These are phyloP conservation scores for Danio jaintianensis DNA, from an alignment of 2,797 vertebrate genomes.

Conservation along the genomic window DNA sequence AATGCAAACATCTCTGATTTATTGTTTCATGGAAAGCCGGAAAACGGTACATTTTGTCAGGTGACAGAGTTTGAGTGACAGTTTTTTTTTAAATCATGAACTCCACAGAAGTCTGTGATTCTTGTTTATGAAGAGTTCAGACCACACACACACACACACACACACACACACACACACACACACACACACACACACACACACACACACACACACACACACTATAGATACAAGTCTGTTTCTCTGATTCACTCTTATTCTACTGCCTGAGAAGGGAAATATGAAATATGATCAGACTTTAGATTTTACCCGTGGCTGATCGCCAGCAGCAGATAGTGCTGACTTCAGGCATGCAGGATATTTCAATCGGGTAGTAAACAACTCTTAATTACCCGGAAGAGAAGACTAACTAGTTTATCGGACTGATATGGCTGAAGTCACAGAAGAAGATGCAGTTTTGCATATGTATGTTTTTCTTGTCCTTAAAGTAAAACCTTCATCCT, in stretches of 20 bases:
- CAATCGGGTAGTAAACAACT: neutral
- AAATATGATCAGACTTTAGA: neutral
- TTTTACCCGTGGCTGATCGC: neutral
- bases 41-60: neutral
- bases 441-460: neutral
- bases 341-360: neutral
- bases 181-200: no score
- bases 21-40: neutral
- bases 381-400: neutral
- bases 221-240: neutral
- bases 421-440: neutral
- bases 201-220: no score
- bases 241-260: neutral
- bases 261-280: neutral
- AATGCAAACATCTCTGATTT: neutral
- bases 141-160: neutral
- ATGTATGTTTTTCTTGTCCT: neutral
- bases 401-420: neutral
- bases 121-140: neutral
- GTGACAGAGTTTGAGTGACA: neutral
- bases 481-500: neutral
- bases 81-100: neutral
- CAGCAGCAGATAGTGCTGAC: neutral
- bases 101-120: constrained; percentile 3
- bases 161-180: no score